Evolutionary conservation across 2,888 invertebrate genomes (phyloP), one percentile per base, ranked within the genome.

Genomic region (Gortyna flavago): DNA sequence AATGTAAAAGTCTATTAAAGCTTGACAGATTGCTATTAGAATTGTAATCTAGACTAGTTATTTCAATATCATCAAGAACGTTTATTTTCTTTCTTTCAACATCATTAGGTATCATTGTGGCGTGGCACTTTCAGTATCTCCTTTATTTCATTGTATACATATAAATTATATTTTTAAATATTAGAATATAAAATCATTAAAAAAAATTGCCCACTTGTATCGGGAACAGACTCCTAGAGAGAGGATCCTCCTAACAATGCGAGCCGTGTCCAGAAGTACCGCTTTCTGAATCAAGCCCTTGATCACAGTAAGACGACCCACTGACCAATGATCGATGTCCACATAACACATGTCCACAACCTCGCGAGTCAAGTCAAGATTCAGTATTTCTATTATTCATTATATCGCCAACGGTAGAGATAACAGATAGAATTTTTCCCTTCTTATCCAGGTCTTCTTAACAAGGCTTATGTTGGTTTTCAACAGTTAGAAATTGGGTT

Each of bases 1-100:
- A 74, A 80, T 83, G 80, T 78, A 77, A 77, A 59, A 79, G 74
- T 80, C 8, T 57, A 65, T 80, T 59, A 81, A 59, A 74, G 64
- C 72, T 64, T 70, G 54, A 38, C 35, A 38, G 41, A 54, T 81
- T 77, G 70, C 54, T 75, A 67, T 70, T 83, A 41, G 7, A 61
- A 64, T 68, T 71, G 21, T 73, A 35, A 69, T 71, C 25, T 73
- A 79, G 65, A 66, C 57, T 72, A 54, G 64, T 29, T 54, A 35
- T 70, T 54, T n/a, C 38, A 32, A 32, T 38, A 67, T 32, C 18
- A 32, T 57, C 35, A 29, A 38, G 5, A n/a, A 18, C 5, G n/a
- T 64, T 41, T 29, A 4, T 51, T 72, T 54, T 16, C 2, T n/a
- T 64, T n/a, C 16, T 32, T 41, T 13, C 18, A 41, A 32, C 18